These are phyloP conservation scores for Sinella curviseta DNA, from an alignment of 1,140 invertebrate genomes.

Conservation along the genomic window DNA sequence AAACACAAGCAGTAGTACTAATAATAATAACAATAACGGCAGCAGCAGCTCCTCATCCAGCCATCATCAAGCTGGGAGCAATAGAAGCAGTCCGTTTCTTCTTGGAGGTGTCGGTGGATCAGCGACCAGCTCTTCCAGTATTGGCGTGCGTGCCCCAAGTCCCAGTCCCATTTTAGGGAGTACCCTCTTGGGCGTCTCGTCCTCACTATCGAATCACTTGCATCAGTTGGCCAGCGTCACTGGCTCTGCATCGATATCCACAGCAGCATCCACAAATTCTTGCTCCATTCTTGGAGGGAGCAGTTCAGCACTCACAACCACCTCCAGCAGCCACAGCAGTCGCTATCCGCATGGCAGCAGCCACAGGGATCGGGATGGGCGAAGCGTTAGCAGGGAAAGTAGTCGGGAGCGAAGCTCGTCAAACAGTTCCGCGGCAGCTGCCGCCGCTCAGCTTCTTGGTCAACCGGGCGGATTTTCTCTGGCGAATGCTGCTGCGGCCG, in stretches of 20 bases:
- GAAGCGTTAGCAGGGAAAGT: not conserved
- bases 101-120: not conserved
- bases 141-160: not conserved
- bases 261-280: not conserved
- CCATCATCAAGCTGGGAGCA: too few species aligned
- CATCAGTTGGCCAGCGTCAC: not conserved
- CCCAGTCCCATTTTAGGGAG: slow-evolving; percentile 1
- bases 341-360: not conserved
- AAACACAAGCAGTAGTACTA: not conserved
- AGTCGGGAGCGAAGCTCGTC: not conserved
- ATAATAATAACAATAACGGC: too few species aligned
- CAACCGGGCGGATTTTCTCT: not conserved
- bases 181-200: not conserved
- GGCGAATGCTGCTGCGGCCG: not conserved
- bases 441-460: not conserved
- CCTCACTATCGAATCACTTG: not conserved
- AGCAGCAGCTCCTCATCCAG: too few species aligned
- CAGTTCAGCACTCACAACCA: not conserved
- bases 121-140: too few species aligned
- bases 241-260: not conserved
- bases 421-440: not conserved
- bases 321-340: too few species aligned
- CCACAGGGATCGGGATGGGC: not conserved
- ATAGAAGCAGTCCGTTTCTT: not conserved
- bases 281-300: not conserved